Conservation (phyloP, 1,140 invertebrate genomes). For the Coboldia fuscipes region DNA sequence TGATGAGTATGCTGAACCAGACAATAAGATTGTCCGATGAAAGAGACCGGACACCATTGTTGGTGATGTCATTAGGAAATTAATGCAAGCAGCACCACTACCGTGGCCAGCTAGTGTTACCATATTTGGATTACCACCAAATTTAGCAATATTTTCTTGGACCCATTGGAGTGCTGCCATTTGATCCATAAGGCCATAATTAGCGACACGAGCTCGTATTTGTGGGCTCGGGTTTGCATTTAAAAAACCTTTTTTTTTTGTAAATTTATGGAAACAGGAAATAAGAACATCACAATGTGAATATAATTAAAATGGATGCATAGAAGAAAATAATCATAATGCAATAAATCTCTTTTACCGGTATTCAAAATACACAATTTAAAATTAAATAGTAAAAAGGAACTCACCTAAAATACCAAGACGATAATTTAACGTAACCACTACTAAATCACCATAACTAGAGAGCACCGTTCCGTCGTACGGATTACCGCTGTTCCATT, state of each 20-base stretch:
- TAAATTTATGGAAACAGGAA: background rate
- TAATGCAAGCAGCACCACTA: slow-evolving; percentile 83
- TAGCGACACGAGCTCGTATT: slow-evolving; percentile 59
- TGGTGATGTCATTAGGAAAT: slow-evolving; percentile 85
- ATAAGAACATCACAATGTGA: background rate
- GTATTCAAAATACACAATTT: too few species aligned
- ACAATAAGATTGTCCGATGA: slow-evolving; percentile 72
- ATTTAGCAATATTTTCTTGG: slow-evolving; percentile 74
- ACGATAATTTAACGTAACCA: slow-evolving; percentile 91
- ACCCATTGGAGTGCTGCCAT: slow-evolving; percentile 81
- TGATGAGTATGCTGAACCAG: slow-evolving; percentile 78
- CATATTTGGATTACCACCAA: slow-evolving; percentile 71
- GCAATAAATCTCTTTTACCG: too few species aligned
- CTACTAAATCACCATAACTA: slow-evolving; percentile 75
- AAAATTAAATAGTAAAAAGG: background rate
- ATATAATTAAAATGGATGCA: background rate
- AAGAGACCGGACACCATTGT: slow-evolving; percentile 78
- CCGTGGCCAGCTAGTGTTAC: slow-evolving; percentile 86
- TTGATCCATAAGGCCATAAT: slow-evolving; percentile 88
- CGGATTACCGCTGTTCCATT: slow-evolving; percentile 85
- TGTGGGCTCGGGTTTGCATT: slow-evolving; percentile 65
- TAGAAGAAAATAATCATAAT: too few species aligned
- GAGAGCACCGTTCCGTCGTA: slow-evolving; percentile 86
- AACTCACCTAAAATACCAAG: slow-evolving; percentile 77
- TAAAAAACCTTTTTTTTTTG: slow-evolving; percentile 41